A percentile compares a stretch with the other conserved stretches of the same genome.
Conservation (phyloP, 2,797 vertebrate genomes). For the Enteromius trimaculatus region DNA sequence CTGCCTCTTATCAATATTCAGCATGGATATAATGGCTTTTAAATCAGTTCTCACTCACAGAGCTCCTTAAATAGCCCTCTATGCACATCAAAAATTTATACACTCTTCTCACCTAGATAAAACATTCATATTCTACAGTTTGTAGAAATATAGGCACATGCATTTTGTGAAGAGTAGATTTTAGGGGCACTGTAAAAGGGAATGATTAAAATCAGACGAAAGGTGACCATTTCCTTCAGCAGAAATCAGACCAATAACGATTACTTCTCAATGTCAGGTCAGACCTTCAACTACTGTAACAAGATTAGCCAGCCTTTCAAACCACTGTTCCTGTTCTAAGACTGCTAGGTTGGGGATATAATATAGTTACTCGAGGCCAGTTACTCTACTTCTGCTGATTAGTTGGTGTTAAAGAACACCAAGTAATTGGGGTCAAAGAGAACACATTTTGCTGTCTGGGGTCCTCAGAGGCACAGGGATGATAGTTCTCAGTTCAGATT, state of each 20-base stretch:
- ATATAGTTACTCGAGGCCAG: conserved; percentile 52
- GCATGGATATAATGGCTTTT: conserved; percentile 16
- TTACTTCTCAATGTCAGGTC: conserved; percentile 53
- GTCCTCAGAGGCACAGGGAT: conserved; percentile 61
- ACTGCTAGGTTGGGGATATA: conserved; percentile 59
- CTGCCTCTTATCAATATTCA: conserved; percentile 28
- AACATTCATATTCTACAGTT: conserved; percentile 46
- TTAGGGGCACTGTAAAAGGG: conserved; percentile 10
- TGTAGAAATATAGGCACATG: conserved; percentile 39
- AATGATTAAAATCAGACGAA: conserved; percentile 52
- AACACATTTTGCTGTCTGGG: conserved; percentile 71
- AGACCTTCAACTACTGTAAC: conserved; percentile 35
- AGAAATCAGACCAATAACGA: conserved; percentile 51
- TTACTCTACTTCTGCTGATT: conserved; percentile 68
- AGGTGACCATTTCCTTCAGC: conserved; percentile 34
- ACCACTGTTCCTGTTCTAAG: conserved; percentile 47
- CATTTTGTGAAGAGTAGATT: conserved; percentile 3
- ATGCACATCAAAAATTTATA: conserved; percentile 19
- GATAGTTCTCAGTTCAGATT: conserved; percentile 62
- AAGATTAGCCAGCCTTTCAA: conserved; percentile 50
- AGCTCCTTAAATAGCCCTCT: conserved; percentile 25
- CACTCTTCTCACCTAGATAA: conserved; percentile 26
- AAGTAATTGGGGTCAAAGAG: conserved; percentile 78
- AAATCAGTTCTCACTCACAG: conserved; percentile 42
- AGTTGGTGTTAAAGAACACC: conserved; percentile 71